Conservation (phyloP, 2,797 vertebrate genomes). For the Alfaro cultratus region DNA sequence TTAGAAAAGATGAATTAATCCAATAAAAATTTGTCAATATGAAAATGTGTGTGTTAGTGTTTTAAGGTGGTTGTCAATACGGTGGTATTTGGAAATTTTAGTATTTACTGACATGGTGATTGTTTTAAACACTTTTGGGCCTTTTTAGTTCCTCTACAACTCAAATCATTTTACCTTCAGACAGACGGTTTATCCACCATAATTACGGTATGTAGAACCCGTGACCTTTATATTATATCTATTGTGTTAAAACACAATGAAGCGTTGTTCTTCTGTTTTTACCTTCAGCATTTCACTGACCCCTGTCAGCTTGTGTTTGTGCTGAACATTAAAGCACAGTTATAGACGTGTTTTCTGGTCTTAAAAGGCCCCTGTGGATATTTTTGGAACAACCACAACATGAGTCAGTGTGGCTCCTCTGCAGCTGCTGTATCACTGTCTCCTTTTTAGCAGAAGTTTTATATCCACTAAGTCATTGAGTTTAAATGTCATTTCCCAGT, state of each 20-base stretch:
- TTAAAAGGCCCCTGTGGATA: slow-evolving; percentile 25
- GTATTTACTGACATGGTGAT: background rate
- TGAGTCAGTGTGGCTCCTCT: slow-evolving; percentile 38
- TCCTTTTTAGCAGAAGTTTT: slow-evolving; percentile 27
- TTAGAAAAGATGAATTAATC: background rate
- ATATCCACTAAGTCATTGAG: slow-evolving; percentile 28
- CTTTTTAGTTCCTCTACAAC: background rate
- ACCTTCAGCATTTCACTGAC: slow-evolving; percentile 1
- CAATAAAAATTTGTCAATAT: background rate
- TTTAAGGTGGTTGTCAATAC: background rate
- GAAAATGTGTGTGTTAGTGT: background rate
- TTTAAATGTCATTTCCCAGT: slow-evolving; percentile 25
- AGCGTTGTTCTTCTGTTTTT: background rate
- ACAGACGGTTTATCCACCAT: background rate
- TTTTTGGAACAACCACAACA: slow-evolving; percentile 48
- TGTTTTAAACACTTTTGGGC: background rate
- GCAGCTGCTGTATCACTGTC: slow-evolving; percentile 23
- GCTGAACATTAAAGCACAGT: background rate
- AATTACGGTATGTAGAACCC: background rate
- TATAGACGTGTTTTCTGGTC: background rate
- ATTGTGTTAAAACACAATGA: background rate
- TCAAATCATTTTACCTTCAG: background rate
- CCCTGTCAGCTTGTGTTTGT: slow-evolving; percentile 9
- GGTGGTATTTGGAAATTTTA: background rate
- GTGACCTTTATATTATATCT: background rate